Base-by-base conservation (phyloP, 2,113 vertebrate species). In the Glaucomys volans region DNA sequence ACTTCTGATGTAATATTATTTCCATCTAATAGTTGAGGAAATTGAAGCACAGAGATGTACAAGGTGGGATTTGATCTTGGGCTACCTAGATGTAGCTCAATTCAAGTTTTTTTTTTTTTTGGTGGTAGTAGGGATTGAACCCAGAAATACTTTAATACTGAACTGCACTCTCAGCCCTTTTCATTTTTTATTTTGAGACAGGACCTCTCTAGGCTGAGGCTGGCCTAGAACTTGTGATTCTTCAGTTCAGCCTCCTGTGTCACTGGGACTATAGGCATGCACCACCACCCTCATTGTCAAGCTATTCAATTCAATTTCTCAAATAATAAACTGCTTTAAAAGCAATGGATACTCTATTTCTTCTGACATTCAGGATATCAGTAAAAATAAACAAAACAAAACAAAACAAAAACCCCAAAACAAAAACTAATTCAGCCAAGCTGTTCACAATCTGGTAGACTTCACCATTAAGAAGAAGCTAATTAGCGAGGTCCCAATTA, bases 261-360 rank as follows among this genome's bases (percentile, higher is more conserved):
- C 7, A 28, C 59, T 26, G 59, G 57, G 57, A 59, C 22, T 66
- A 66, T 5, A 30, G 30, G 64, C 64, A 66, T 66, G 30, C 9
- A 9, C 30, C 13, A 66, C 30, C 64, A 66, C 4, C 1, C 64
- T 32, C 30, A 32, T 4, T 14, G 11, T 66, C 32, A 69, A 95
- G 64, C 11, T 67, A 42, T 22, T 17, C 12, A 67, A 90, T n/a
- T 64, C 30, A 87, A 47, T 16, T 4, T 77, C 32, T 10, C 26
- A 83, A 82, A 87, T 87, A 87, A 87, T 76, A 82, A 93, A 64
- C 59, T 90, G 52, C n/a, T 94, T 54, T 72, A 81, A 81, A 93
- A 69, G 22, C 57, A 89, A 86, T 35, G 81, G 6, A 76, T 30
- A 12, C 10, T 77, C 40, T 74, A 22, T 71, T 76, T 96, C 72